phyloP scores from a whole-genome alignment of 1,140 invertebrate genomes.

The Wiebesia pumilae region DNA sequence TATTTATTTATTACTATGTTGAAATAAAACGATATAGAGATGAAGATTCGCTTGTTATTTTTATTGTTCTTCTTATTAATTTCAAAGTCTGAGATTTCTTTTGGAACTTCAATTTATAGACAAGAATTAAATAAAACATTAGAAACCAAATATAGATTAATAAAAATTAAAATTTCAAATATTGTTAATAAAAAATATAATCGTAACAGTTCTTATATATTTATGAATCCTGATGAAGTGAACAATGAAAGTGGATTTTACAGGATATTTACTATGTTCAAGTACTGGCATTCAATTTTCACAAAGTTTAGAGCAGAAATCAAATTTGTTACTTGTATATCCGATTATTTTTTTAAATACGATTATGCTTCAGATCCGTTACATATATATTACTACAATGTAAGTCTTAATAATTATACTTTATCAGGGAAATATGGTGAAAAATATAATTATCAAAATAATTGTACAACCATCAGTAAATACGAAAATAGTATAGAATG shows the following conservation, averaged over 20 bases:
- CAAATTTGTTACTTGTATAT: conserved; percentile 14
- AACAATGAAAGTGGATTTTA: neutral
- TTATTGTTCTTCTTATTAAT: neutral
- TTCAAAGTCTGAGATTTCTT: neutral
- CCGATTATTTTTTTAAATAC: neutral
- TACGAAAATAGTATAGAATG: neutral
- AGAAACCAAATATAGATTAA: neutral
- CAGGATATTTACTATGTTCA: neutral
- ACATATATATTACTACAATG: neutral
- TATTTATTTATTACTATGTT: neutral
- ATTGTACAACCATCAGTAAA: neutral
- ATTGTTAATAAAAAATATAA: neutral
- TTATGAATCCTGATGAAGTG: neutral
- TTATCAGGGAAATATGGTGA: neutral
- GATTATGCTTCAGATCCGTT: neutral
- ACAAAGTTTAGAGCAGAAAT: conserved; percentile 7
- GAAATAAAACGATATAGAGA: neutral
- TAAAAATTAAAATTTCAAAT: neutral
- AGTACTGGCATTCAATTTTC: conserved; percentile 9
- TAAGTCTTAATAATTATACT: neutral
- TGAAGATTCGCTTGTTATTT: neutral
- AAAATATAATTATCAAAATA: neutral
- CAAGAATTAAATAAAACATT: neutral
- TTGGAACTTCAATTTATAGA: neutral
- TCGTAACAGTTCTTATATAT: neutral